phyloP scores from a whole-genome alignment of 2,113 vertebrate genomes.

The Melanostigma gelatinosum region DNA sequence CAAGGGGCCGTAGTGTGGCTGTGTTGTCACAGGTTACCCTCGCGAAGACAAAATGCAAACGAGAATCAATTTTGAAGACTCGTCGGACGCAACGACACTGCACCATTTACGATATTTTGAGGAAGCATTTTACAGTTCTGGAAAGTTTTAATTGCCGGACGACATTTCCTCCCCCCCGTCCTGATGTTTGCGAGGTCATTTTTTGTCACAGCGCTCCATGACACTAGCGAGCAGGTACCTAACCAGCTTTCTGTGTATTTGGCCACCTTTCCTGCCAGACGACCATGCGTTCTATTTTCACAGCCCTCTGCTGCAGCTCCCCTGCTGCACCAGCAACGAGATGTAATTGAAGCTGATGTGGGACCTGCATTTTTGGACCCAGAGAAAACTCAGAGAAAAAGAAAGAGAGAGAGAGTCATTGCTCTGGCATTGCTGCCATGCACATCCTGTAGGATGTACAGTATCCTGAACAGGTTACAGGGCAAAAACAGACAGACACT shows the following conservation, averaged over 20 bases:
- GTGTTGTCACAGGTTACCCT: not conserved
- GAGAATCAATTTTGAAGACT: not conserved
- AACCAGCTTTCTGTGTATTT: not conserved
- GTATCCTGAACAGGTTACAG: not conserved
- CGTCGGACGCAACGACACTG: not conserved
- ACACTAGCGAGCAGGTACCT: not conserved
- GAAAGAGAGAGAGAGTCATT: not conserved
- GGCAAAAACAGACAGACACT: not conserved
- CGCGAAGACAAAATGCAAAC: constrained; percentile 12
- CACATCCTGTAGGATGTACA: not conserved
- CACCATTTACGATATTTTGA: not conserved
- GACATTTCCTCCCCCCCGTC: not conserved
- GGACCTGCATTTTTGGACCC: not conserved
- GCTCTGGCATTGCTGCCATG: not conserved
- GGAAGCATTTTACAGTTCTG: not conserved
- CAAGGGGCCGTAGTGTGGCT: not conserved
- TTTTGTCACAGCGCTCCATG: not conserved
- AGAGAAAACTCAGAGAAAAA: not conserved
- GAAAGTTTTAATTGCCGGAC: constrained; percentile 1
- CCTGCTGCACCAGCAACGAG: constrained; percentile 1
- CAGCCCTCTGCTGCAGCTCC: not conserved
- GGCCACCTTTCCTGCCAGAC: not conserved
- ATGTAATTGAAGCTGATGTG: not conserved
- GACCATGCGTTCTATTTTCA: not conserved
- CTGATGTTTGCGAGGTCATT: not conserved